Evolutionary conservation across 1,140 invertebrate genomes (phyloP).

Genomic region (Steinernema khuongi): DNA sequence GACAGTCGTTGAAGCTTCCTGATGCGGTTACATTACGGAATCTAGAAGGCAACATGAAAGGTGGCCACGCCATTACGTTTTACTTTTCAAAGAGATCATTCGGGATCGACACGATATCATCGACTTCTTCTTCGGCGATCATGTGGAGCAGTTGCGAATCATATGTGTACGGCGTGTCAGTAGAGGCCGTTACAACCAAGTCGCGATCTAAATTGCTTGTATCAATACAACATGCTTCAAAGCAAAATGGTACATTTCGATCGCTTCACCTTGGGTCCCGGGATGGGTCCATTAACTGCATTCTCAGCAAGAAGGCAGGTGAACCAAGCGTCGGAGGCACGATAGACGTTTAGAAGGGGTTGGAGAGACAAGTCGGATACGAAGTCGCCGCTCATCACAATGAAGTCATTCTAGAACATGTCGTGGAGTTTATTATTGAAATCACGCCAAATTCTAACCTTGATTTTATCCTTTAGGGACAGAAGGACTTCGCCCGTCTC

Average conservation of each 20-base stretch:
- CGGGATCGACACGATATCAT: constrained; percentile 4
- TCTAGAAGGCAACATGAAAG: background rate
- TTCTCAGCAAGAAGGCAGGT: constrained; percentile 5
- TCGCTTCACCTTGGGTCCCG: constrained; percentile 23
- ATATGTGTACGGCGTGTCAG: background rate
- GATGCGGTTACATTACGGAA: background rate
- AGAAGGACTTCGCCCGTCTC: background rate
- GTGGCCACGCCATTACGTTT: background rate
- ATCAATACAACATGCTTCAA: background rate
- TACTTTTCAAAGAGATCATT: constrained; percentile 9
- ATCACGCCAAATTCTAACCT: too few relatives aligned
- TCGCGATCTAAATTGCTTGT: constrained; percentile 19
- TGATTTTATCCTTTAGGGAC: background rate
- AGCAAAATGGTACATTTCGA: background rate
- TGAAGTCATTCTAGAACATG: constrained; percentile 21
- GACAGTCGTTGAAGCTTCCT: constrained; percentile 18
- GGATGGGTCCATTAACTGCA: background rate
- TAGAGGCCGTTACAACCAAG: constrained; percentile 9
- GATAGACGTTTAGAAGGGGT: constrained; percentile 4
- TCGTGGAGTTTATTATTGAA: too few relatives aligned
- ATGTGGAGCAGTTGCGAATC: background rate
- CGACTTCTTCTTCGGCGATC: constrained; percentile 22
- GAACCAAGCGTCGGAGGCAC: background rate
- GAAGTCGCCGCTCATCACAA: constrained; percentile 24
- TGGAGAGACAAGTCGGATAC: constrained; percentile 17